Base-by-base conservation (phyloP, 2,888 invertebrate genomes). In the Melieria omissa region DNA sequence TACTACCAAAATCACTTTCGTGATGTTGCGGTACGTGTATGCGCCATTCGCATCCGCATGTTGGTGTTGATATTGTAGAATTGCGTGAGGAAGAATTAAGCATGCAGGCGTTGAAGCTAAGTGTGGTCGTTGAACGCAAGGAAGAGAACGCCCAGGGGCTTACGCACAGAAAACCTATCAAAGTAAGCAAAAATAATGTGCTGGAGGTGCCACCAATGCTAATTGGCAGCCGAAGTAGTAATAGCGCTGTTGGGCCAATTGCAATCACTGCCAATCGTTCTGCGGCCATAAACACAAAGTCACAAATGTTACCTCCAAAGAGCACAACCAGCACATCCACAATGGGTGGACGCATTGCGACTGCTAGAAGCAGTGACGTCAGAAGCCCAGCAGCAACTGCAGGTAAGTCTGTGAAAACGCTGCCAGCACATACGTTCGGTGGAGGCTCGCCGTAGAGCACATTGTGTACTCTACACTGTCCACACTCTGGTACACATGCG, bases 31-130 rank as follows among this genome's bases (percentile, higher is more conserved):
- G 62, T 71, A 42, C 65, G 42, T 65, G 41, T 64, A 16, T 60
- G 16, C 65, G 16, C 70, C 47, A 71, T 65, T 54, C 46, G n/a
- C 44, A 71, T 69, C 16, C 63, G 29, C 65, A 55, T 46, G 46
- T 44, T 41, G 64, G 68, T 64, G 70, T 69, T 29, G 69, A 75
- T 57, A 49, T 52, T 58, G 42, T 66, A 86, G 85, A 81, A 71
- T 81, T 86, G 77, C 85, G 85, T 73, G 85, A 83, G 67, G 86
- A 84, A 80, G 82, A 86, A 78, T 76, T 85, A 72, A 81, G 78
- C 75, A 76, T 85, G 81, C 82, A 86, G 73, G 80, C 81, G 49
- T 75, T 86, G 70, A 75, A 78, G 45, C 75, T 85, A 7, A 78
- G 79, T 77, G 81, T 71, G 80, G 67, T 74, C 77, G 72, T 76